Evolutionary conservation across 1,140 invertebrate species (phyloP).

Genomic region (Trichoplusia ni): DNA sequence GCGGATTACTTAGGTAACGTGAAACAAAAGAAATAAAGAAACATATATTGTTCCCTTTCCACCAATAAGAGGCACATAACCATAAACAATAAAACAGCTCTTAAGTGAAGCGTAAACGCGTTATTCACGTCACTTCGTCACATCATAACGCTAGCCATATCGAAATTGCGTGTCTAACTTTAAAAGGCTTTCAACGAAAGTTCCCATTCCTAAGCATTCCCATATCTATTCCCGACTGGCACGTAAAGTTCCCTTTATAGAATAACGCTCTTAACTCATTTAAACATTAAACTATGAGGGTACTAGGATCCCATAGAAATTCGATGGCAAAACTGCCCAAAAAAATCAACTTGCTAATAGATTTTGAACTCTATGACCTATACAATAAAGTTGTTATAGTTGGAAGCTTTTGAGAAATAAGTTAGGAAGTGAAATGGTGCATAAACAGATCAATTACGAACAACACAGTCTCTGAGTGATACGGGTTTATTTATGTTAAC

Average conservation of each 20-base stretch:
- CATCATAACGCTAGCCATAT: neutral
- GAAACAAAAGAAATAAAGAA: too few species aligned
- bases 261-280: conserved; percentile 7
- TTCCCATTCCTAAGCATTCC: neutral
- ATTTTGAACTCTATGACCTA: neutral
- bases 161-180: conserved; percentile 4
- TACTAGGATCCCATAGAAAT: conserved; percentile 6
- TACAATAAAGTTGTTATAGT: conserved; percentile 14
- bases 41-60: too few species aligned
- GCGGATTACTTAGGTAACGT: too few species aligned
- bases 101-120: neutral
- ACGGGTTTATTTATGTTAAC: conserved; percentile 47
- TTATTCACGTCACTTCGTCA: too few species aligned
- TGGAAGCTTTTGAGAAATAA: neutral
- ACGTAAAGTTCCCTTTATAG: neutral
- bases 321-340: conserved; percentile 5
- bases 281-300: conserved; percentile 9
- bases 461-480: conserved; percentile 52
- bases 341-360: neutral
- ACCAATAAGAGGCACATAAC: too few species aligned
- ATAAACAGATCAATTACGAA: conserved; percentile 62
- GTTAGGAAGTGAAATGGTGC: conserved; percentile 33
- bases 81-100: neutral
- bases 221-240: neutral
- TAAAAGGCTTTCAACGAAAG: conserved; percentile 9